Evolutionary conservation across 2,888 invertebrate genomes (phyloP).

Genomic region (Adineta ricciae): DNA sequence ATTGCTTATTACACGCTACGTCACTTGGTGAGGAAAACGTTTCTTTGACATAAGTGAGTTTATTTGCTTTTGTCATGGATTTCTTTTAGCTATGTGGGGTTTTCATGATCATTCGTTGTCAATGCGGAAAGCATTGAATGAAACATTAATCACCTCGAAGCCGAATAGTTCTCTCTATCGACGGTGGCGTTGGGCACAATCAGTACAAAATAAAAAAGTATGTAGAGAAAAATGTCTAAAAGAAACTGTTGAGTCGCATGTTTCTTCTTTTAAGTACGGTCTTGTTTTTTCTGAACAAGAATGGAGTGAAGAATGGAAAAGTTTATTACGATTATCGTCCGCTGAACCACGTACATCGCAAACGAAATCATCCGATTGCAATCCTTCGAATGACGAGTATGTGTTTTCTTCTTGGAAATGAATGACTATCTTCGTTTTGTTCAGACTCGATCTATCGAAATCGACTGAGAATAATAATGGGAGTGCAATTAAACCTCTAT

Average conservation of each 20-base stretch:
- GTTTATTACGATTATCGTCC: conserved; percentile 60
- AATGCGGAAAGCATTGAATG: conserved; percentile 65
- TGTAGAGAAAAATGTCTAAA: conserved; percentile 23
- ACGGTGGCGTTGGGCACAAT: conserved; percentile 59
- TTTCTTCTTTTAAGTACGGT: conserved; percentile 53
- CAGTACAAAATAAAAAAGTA: conserved; percentile 57
- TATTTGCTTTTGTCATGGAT: no score
- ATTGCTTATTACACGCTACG: conserved; percentile 75
- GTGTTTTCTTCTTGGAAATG: no score
- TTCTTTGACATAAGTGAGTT: no score
- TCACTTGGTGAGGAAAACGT: conserved; percentile 55
- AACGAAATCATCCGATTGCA: conserved; percentile 39
- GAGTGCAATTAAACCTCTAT: conserved; percentile 37
- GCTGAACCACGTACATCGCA: conserved; percentile 52
- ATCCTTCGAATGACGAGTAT: conserved; percentile 27
- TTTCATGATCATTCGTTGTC: conserved; percentile 73
- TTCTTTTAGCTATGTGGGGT: conserved; percentile 65
- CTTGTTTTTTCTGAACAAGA: conserved; percentile 66
- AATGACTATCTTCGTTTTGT: not conserved
- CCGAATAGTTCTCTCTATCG: conserved; percentile 58
- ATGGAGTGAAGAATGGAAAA: conserved; percentile 69
- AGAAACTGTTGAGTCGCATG: no score
- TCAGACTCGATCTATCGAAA: not conserved
- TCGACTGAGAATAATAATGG: conserved; percentile 42
- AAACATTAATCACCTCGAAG: conserved; percentile 61